Percentiles rank a stretch among this genome's conserved stretches.
Evolutionary conservation across 2,888 invertebrate genomes (phyloP).

Genomic region (Mechanitis messenoides): DNA sequence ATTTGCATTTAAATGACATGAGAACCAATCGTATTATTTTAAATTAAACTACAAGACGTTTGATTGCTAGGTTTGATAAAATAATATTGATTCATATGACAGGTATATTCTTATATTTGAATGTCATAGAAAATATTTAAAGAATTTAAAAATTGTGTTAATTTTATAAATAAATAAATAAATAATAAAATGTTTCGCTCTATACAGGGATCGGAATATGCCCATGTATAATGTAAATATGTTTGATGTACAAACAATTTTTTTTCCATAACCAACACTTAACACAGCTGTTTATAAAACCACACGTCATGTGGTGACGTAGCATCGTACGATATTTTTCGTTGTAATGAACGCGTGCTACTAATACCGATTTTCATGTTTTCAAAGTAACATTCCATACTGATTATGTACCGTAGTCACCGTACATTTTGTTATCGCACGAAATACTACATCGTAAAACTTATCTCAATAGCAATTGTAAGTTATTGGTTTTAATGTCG

Average conservation of each 20-base stretch:
- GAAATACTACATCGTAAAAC: conserved; percentile 19
- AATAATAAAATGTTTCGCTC: not conserved
- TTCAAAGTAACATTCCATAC: conserved; percentile 12
- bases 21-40: too few relatives aligned
- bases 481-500: conserved; percentile 15
- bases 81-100: too few relatives aligned
- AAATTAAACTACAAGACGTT: too few relatives aligned
- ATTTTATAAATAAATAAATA: not conserved
- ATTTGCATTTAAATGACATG: too few relatives aligned
- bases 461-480: conserved; percentile 24
- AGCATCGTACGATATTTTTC: conserved; percentile 58
- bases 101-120: too few relatives aligned
- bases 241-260: not conserved
- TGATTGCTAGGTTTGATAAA: too few relatives aligned
- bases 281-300: conserved; percentile 11
- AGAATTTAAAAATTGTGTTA: too few relatives aligned
- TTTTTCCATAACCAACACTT: not conserved
- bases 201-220: not conserved
- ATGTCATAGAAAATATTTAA: too few relatives aligned
- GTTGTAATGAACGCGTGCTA: not conserved
- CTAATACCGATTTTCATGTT: conserved; percentile 14
- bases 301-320: conserved; percentile 57
- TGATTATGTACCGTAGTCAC: conserved; percentile 8
- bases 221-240: not conserved
- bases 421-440: conserved; percentile 15